Conservation (phyloP, 2,888 invertebrate genomes). For the Leptinotarsa tumamoca region DNA sequence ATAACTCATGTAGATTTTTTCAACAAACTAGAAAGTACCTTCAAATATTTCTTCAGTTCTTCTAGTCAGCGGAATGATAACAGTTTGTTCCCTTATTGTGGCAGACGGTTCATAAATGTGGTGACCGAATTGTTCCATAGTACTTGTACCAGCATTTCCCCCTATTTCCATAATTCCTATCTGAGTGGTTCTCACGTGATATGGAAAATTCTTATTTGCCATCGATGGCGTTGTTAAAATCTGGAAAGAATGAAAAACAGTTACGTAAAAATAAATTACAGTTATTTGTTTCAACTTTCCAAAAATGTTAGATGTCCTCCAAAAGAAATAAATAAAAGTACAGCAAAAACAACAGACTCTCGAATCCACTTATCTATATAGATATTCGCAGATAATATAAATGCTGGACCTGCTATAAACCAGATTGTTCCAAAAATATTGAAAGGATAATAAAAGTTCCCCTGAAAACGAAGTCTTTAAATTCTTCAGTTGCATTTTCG, state of each 20-base stretch:
- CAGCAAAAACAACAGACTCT: conserved; percentile 78
- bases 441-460: conserved; percentile 85
- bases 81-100: conserved; percentile 68
- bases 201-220: conserved; percentile 91
- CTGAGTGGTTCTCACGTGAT: conserved; percentile 89
- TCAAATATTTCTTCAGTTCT: conserved; percentile 74
- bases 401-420: conserved; percentile 87
- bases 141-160: conserved; percentile 66
- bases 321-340: conserved; percentile 73
- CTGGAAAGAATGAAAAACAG: conserved; percentile 67
- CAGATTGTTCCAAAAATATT: conserved; percentile 85
- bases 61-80: conserved; percentile 75
- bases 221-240: conserved; percentile 85
- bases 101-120: conserved; percentile 74
- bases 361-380: conserved; percentile 85
- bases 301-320: conserved; percentile 76
- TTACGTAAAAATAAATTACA: not conserved
- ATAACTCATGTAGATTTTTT: no score
- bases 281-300: conserved; percentile 66
- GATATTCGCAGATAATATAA: conserved; percentile 82
- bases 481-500: not conserved
- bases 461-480: conserved; percentile 64
- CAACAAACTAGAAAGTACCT: conserved; percentile 47
- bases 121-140: conserved; percentile 73
- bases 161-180: conserved; percentile 77